phyloP scores from a whole-genome alignment of 2,797 vertebrate genomes.

The Diplodus sargus region DNA sequence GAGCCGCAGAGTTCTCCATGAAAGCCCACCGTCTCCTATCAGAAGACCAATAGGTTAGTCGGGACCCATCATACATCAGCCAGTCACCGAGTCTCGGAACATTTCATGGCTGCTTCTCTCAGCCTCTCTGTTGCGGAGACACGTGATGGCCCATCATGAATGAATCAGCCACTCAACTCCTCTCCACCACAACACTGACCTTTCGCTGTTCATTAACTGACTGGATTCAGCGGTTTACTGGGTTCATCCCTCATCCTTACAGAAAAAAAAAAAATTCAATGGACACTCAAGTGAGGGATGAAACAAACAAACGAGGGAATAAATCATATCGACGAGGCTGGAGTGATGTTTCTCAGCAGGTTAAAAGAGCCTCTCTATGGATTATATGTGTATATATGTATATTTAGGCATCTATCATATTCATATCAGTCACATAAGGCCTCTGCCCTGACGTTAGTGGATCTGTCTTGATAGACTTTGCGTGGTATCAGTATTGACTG shows the following conservation, averaged over 20 bases:
- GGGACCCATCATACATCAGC: not conserved
- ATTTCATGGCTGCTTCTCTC: not conserved
- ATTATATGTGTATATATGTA: not conserved
- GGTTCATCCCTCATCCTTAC: constrained; percentile 34
- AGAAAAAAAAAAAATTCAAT: constrained; percentile 11
- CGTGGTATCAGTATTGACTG: not conserved
- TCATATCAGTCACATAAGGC: not conserved
- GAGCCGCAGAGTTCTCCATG: not conserved
- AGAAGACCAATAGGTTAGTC: constrained; percentile 1
- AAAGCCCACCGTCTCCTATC: not conserved
- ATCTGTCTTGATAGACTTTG: not conserved
- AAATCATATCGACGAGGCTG: not conserved
- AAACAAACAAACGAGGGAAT: constrained; percentile 3
- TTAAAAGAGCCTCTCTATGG: not conserved
- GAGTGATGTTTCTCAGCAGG: not conserved
- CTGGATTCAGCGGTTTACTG: constrained; percentile 22
- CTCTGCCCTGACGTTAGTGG: not conserved
- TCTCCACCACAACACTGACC: constrained; percentile 47
- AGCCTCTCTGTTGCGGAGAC: constrained; percentile 4
- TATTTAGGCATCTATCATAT: not conserved
- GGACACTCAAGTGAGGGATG: not conserved
- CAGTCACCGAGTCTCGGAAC: not conserved
- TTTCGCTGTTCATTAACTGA: constrained; percentile 51
- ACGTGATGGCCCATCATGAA: constrained; percentile 23
- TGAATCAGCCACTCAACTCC: constrained; percentile 50